Evolutionary conservation across 2,797 vertebrate species (phyloP), one percentile per base, ranked within the genome.

Genomic region (Coccyzus lansbergi): DNA sequence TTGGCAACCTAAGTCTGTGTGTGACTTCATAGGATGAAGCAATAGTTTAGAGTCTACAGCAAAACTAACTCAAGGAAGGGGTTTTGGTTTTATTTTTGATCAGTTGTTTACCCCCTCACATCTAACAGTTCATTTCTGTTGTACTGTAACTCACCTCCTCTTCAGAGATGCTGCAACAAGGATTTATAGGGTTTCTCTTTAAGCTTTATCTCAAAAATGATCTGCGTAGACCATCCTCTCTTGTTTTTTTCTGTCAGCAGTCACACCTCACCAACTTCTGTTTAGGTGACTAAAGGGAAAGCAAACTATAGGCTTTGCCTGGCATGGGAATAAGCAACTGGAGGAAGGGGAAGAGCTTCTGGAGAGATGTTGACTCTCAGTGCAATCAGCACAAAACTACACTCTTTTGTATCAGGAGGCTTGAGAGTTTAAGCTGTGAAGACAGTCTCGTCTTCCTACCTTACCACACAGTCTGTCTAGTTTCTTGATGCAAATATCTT

Each of bases 11-110:
- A 36, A 72, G 58, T 22, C 22, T 25, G 44, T 6, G 1, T 81
- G 81, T 94, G 88, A 81, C 71, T 87, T 95, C 71, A 83, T 4
- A 65, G 53, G 64, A 64, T 89, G 86, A 85, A 91, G 87, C 71
- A 88, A 65, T 7, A 20, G 44, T 67, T 78, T 49, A 42, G 48
- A 14, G 40, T 48, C 44, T 28, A 34, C 18, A 40, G 28, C 34
- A 94, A 88, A 96, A 84, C 15, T 9, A 88, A 28, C 10, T 71
- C 76, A 46, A 38, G 25, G 51, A 81, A n/a, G 19, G 17, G 28
- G 36, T 2, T 56, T 90, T 74, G 29, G 1, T n/a, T 83, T 71
- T 89, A 60, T 9, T 86, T 89, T 82, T 67, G 15, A 3, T 48
- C 9, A 65, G 65, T 65, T 91, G 48, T 88, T 94, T 88, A 63